A percentile compares a stretch with the other conserved stretches of the same genome.
phyloP scores from a whole-genome alignment of 2,113 vertebrate genomes.

The Uropsilus gracilis region DNA sequence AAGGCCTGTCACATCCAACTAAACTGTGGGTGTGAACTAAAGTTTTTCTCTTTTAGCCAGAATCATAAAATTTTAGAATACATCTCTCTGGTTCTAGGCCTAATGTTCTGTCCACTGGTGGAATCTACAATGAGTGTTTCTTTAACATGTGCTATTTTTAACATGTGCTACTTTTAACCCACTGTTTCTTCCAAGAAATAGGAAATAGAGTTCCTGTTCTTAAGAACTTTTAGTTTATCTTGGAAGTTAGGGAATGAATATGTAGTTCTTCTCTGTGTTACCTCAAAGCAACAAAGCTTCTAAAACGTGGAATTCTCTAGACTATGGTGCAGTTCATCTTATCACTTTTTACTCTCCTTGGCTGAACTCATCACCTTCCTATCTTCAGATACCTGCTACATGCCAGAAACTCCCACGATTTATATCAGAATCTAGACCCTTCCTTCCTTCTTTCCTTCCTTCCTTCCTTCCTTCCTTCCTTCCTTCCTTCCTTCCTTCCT shows the following conservation, averaged over 20 bases:
- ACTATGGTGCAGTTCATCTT: neutral
- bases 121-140: neutral
- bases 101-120: neutral
- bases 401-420: too few species aligned
- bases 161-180: too few species aligned
- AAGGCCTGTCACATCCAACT: neutral
- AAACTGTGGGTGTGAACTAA: neutral
- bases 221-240: neutral
- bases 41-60: neutral
- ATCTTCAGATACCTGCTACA: too few species aligned
- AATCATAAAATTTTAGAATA: slow-evolving; percentile 21
- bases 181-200: neutral
- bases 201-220: neutral
- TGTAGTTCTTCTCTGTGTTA: neutral
- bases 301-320: neutral
- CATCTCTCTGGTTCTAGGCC: neutral
- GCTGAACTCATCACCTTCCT: neutral
- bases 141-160: neutral
- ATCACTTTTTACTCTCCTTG: neutral
- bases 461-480: too few species aligned
- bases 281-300: neutral
- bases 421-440: too few species aligned
- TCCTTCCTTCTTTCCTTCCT: too few species aligned
- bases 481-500: too few species aligned
- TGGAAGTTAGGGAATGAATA: neutral